Base-by-base conservation (phyloP, 1,140 invertebrate genomes). In the Dinoponera quadriceps region DNA sequence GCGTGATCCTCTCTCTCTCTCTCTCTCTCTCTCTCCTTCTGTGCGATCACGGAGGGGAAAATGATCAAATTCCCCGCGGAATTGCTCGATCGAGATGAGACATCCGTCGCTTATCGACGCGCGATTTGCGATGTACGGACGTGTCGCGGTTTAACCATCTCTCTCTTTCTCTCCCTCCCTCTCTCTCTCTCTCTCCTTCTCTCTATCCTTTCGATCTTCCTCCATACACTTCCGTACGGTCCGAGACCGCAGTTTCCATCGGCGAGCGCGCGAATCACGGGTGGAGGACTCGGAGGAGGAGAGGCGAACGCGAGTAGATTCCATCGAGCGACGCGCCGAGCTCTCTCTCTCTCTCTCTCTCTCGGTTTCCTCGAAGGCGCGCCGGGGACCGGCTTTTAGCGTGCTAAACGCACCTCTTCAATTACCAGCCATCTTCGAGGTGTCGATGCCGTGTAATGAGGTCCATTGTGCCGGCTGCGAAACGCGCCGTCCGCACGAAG, bases 341-440 rank as follows among this genome's bases (percentile, higher is more conserved):
- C 85, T 57, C 80, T n/a, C n/a, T n/a, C n/a, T n/a, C n/a, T n/a
- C n/a, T n/a, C n/a, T n/a, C n/a, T 83, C 69, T 60, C n/a, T 83
- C 69, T 60, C n/a, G 20, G 48, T 29, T 82, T 54, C 44, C 27
- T 25, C 33, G 80, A 78, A 66, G 59, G 73, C 55, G 49, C 62
- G 25, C 60, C 57, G 60, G 71, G 38, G 75, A 75, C 66, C 85
- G 65, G 85, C 85, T 86, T 87, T 87, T 86, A 83, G 84, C 57
- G 49, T 65, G 77, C 74, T 62, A 72, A 85, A 80, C 65, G 77
- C 49, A 13, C 51, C 75, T 80, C 63, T 72, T 63, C 72, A 87
- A 87, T 86, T 87, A 82, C 72, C 75, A 72, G 59, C 57, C 80
- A 82, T 87, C 82, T 74, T 55, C 63, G 83, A 29, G 27, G 69